Evolutionary conservation across 1,140 invertebrate genomes (phyloP).

Genomic region (Ericerus pela): DNA sequence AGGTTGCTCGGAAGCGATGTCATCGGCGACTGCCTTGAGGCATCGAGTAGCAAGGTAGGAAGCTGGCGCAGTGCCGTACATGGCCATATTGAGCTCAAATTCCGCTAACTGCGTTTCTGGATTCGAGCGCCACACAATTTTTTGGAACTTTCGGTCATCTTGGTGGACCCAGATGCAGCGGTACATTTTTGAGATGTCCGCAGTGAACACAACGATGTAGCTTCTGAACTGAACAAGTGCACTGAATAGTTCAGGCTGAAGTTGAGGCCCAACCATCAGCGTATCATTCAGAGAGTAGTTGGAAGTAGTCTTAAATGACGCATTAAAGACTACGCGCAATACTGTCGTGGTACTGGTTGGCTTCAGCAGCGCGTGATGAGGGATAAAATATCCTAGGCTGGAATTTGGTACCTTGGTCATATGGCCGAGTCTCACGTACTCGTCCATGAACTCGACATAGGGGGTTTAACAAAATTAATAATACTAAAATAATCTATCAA

Average conservation of each 20-base stretch:
- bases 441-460: background rate
- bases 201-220: slow-evolving; percentile 24
- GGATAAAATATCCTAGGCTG: slow-evolving; percentile 17
- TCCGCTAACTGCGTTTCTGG: slow-evolving; percentile 13
- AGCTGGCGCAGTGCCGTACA: background rate
- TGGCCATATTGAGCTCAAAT: slow-evolving; percentile 1
- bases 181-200: slow-evolving; percentile 32
- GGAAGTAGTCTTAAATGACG: slow-evolving; percentile 23
- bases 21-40: background rate
- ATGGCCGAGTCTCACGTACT: background rate
- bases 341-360: slow-evolving; percentile 22
- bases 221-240: slow-evolving; percentile 26
- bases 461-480: too few species aligned
- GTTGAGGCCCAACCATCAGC: slow-evolving; percentile 23
- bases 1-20: background rate
- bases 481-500: too few species aligned
- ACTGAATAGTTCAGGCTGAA: slow-evolving; percentile 25
- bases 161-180: slow-evolving; percentile 24
- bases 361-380: slow-evolving; percentile 25
- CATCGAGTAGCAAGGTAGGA: background rate
- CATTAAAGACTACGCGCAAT: slow-evolving; percentile 30
- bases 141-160: slow-evolving; percentile 26
- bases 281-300: slow-evolving; percentile 23
- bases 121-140: slow-evolving; percentile 26
- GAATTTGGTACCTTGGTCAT: background rate